phyloP scores from a whole-genome alignment of 2,888 invertebrate species.

The Sinelater perroti region DNA sequence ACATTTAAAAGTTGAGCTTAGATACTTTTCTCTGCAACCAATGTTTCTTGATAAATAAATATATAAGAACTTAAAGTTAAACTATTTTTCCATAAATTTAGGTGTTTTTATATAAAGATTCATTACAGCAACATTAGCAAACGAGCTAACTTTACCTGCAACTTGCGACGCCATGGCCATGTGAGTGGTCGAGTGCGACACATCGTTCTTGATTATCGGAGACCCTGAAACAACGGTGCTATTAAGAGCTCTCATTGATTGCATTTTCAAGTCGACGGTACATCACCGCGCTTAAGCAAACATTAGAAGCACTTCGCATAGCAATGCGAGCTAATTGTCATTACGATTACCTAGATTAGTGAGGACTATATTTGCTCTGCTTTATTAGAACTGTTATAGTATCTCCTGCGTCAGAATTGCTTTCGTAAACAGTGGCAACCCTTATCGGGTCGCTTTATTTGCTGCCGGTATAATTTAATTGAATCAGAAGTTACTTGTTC shows the following conservation, averaged over 20 bases:
- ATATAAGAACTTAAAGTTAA: too few species aligned
- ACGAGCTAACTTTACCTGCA: conserved; percentile 42
- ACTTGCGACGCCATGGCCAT: conserved; percentile 38
- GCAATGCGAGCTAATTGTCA: conserved; percentile 3
- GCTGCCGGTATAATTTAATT: too few species aligned
- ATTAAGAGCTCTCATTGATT: background rate
- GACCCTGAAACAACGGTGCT: conserved; percentile 35
- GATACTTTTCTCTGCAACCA: too few species aligned
- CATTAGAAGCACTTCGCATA: background rate
- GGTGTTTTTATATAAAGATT: too few species aligned
- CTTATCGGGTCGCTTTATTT: too few species aligned
- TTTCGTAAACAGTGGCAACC: conserved; percentile 4
- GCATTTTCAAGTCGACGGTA: background rate
- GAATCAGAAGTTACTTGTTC: too few species aligned
- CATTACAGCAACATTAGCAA: too few species aligned
- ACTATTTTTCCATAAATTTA: too few species aligned
- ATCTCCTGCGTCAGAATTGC: conserved; percentile 6
- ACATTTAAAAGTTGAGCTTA: too few species aligned
- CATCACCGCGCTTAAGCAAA: conserved; percentile 1
- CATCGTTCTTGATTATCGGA: conserved; percentile 40
- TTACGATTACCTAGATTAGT: too few species aligned
- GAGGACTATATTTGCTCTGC: conserved; percentile 4
- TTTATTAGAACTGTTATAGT: conserved; percentile 7
- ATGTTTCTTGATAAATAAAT: too few species aligned
- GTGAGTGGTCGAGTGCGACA: conserved; percentile 21